Percentiles rank a stretch among this genome's conserved stretches.
These are phyloP conservation scores for Maniola jurtina DNA, from an alignment of 1,140 invertebrate genomes.

Conservation along the genomic window DNA sequence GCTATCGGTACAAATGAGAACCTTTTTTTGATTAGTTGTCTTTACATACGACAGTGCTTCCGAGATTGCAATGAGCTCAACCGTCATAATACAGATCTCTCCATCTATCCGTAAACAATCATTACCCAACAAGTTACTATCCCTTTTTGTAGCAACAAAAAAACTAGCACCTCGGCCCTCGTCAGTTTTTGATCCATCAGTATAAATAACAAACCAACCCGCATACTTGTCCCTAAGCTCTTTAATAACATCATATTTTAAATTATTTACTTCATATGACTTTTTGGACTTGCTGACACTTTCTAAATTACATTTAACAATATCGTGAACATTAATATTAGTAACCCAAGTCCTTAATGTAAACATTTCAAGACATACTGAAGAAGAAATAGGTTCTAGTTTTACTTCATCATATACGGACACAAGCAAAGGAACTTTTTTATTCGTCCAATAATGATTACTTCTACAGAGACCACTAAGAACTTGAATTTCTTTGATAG, in stretches of 20 bases:
- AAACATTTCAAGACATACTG: conserved; percentile 9
- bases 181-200: conserved; percentile 4
- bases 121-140: not conserved
- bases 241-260: not conserved
- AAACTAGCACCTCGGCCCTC: conserved; percentile 1
- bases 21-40: not conserved
- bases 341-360: conserved; percentile 4
- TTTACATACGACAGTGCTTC: conserved; percentile 11
- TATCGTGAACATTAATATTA: no score
- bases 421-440: conserved; percentile 1
- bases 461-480: not conserved
- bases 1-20: conserved; percentile 5
- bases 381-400: not conserved
- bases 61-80: conserved; percentile 15
- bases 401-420: no score
- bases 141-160: not conserved
- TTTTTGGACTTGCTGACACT: conserved; percentile 2
- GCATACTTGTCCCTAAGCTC: not conserved
- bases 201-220: conserved; percentile 9
- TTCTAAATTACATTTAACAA: no score
- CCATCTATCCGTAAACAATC: not conserved
- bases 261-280: not conserved
- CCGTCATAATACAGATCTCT: conserved; percentile 7
- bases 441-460: not conserved
- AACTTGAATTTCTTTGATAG: not conserved